Evolutionary conservation across 2,888 invertebrate species (phyloP).

Genomic region (Lycia hirtaria): DNA sequence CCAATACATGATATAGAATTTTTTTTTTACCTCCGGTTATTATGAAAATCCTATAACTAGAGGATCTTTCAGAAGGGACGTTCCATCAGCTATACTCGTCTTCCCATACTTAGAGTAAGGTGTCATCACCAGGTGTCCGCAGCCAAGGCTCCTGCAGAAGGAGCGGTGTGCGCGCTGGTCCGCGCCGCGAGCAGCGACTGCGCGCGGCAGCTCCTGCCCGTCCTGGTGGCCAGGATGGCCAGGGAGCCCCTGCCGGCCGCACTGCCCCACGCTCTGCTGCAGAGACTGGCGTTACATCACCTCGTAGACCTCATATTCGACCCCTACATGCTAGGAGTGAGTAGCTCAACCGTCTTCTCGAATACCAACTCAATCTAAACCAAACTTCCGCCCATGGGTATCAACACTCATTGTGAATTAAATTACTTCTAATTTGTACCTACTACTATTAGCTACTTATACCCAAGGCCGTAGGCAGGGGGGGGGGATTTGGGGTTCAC

Average conservation of each 20-base stretch:
- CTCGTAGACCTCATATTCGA: constrained; percentile 76
- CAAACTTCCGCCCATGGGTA: too few relatives aligned
- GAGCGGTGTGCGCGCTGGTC: constrained; percentile 76
- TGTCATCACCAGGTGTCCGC: constrained; percentile 66
- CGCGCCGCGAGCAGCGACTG: constrained; percentile 69
- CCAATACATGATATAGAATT: too few relatives aligned
- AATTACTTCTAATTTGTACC: too few relatives aligned
- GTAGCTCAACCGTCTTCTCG: constrained; percentile 29
- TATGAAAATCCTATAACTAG: too few relatives aligned
- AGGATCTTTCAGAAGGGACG: too few relatives aligned
- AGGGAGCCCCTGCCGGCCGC: constrained; percentile 81
- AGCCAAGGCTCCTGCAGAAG: constrained; percentile 76
- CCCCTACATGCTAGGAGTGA: constrained; percentile 69
- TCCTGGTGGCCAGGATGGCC: constrained; percentile 78
- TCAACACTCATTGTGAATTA: too few relatives aligned
- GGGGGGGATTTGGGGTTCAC: too few relatives aligned
- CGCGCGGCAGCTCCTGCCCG: constrained; percentile 67
- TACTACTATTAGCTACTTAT: too few relatives aligned
- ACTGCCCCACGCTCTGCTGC: constrained; percentile 76
- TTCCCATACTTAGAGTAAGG: too few relatives aligned
- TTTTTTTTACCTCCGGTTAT: too few relatives aligned
- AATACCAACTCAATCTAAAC: not conserved
- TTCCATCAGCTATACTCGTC: too few relatives aligned
- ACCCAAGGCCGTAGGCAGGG: too few relatives aligned
- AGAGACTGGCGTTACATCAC: constrained; percentile 72